Conservation (phyloP, 2,888 invertebrate genomes). For the Lottia scabra region DNA sequence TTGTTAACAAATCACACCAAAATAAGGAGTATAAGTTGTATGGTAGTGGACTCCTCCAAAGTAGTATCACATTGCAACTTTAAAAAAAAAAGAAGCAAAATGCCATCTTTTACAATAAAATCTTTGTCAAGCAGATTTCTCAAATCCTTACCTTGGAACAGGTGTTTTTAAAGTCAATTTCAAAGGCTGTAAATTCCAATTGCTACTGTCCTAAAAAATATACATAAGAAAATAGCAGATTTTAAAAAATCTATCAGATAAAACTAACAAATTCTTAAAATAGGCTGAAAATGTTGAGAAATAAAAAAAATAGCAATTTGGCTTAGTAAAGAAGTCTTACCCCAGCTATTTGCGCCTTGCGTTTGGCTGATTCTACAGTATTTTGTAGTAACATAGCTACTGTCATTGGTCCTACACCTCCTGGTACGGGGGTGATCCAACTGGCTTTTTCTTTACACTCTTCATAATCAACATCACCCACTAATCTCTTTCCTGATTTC, state of each 20-base stretch:
- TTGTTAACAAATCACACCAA: too few relatives aligned
- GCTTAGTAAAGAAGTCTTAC: constrained; percentile 24
- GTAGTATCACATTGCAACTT: too few relatives aligned
- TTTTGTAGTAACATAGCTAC: constrained; percentile 90
- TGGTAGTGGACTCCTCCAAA: too few relatives aligned
- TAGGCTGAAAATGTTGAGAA: too few relatives aligned
- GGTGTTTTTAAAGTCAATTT: constrained; percentile 77
- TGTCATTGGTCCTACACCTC: constrained; percentile 99
- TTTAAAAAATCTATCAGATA: not conserved
- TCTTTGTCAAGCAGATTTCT: too few relatives aligned
- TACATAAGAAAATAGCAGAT: not conserved
- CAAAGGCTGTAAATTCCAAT: constrained; percentile 69
- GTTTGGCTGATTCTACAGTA: constrained; percentile 84
- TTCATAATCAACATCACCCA: constrained; percentile 94
- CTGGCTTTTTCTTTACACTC: constrained; percentile 82
- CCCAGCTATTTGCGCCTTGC: constrained; percentile 30
- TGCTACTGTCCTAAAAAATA: constrained; percentile 30
- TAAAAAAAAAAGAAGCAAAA: too few relatives aligned
- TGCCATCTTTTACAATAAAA: too few relatives aligned
- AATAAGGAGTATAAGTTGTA: too few relatives aligned
- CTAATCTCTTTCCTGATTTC: constrained; percentile 82
- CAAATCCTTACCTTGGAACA: constrained; percentile 84
- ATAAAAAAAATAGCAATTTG: not conserved
- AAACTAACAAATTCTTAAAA: too few relatives aligned
- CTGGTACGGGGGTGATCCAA: constrained; percentile 90